Evolutionary conservation across 2,888 invertebrate genomes (phyloP).

Genomic region (Acanthosoma haemorrhoidale): DNA sequence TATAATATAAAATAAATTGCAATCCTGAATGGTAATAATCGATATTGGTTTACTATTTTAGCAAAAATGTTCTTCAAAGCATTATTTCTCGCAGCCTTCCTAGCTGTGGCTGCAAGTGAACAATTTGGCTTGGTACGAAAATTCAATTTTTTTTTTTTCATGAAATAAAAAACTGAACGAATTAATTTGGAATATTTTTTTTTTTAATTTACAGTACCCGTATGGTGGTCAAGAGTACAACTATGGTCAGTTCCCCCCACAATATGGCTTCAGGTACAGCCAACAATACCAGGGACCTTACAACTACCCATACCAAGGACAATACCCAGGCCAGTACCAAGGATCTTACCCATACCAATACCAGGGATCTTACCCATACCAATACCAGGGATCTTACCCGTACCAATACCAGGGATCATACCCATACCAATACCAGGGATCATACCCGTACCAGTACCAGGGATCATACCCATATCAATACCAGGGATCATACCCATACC

Average conservation of each 20-base stretch:
- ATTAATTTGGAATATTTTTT: background rate
- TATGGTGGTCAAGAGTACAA: background rate
- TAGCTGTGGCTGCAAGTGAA: background rate
- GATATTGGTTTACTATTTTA: too few relatives aligned
- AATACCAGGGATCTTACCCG: background rate
- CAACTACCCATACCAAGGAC: background rate
- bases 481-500: background rate
- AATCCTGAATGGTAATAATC: too few relatives aligned
- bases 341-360: background rate
- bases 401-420: background rate
- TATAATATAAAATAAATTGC: too few relatives aligned
- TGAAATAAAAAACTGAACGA: background rate
- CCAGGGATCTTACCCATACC: background rate
- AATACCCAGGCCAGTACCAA: background rate
- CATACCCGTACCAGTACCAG: background rate
- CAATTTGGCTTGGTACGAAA: background rate
- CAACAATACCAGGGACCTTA: background rate
- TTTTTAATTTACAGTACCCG: background rate
- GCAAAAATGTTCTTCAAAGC: slow-evolving; percentile 1
- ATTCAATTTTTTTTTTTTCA: too few relatives aligned
- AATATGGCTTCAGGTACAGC: background rate
- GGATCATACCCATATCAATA: background rate
- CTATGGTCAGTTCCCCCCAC: background rate
- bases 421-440: too few relatives aligned
- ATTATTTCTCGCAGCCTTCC: background rate